A percentile compares a stretch with the other conserved stretches of the same genome.
These are phyloP conservation scores for Chrysina gloriosa DNA, from an alignment of 2,888 invertebrate genomes.

Conservation along the genomic window DNA sequence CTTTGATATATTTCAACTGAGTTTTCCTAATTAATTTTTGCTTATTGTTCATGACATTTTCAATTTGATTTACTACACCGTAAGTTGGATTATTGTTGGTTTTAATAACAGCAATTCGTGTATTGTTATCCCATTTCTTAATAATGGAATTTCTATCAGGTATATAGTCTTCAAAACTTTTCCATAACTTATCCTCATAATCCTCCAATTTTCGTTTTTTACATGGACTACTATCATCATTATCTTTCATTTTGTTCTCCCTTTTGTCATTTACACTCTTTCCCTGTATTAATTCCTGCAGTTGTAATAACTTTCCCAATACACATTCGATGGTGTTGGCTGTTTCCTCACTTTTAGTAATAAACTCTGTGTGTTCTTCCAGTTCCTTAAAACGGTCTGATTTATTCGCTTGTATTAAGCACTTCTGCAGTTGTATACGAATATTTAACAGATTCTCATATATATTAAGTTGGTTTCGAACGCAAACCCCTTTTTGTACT, in stretches of 20 bases:
- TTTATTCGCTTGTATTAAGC: conserved; percentile 79
- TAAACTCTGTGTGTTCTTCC: conserved; percentile 69
- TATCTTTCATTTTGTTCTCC: neutral
- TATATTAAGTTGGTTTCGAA: conserved; percentile 77
- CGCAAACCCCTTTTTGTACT: conserved; percentile 69
- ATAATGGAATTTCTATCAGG: conserved; percentile 83
- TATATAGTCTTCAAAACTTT: conserved; percentile 72
- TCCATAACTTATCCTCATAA: conserved; percentile 70
- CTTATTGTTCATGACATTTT: conserved; percentile 84
- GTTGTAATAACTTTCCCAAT: conserved; percentile 72
- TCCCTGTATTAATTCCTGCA: conserved; percentile 67
- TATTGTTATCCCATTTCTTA: conserved; percentile 96
- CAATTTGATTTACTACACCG: conserved; percentile 83
- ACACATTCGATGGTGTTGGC: conserved; percentile 70
- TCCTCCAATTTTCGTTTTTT: conserved; percentile 71
- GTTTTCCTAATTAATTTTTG: conserved; percentile 82
- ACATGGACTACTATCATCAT: conserved; percentile 45
- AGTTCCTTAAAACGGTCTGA: too few relatives aligned
- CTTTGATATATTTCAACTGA: conserved; percentile 82
- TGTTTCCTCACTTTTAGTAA: conserved; percentile 66
- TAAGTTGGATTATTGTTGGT: conserved; percentile 68
- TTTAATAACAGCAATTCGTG: conserved; percentile 71
- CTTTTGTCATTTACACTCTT: conserved; percentile 59
- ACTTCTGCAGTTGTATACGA: conserved; percentile 89
- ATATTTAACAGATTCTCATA: conserved; percentile 91